Percentiles rank a stretch among this genome's conserved stretches.
Conservation (phyloP, 2,113 vertebrate species). For the Otolemur garnettii region DNA sequence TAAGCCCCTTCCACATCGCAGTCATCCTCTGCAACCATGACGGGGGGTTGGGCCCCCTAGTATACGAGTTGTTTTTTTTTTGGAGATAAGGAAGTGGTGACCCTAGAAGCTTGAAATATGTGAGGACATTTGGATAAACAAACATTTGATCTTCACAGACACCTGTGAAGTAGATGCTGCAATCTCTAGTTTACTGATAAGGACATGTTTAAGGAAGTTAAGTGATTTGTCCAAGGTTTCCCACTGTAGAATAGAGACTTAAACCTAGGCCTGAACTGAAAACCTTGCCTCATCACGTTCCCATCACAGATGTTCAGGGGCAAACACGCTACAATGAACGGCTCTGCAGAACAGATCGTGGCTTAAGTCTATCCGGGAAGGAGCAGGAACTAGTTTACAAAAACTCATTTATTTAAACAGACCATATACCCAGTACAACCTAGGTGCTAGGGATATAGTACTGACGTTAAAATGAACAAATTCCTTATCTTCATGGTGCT, state of each 20-base stretch:
- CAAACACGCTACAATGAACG: background rate
- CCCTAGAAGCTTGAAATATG: background rate
- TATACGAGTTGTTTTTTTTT: accelerated
- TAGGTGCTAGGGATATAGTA: background rate
- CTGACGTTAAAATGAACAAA: background rate
- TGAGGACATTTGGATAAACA: background rate
- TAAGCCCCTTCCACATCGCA: background rate
- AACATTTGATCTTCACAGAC: background rate
- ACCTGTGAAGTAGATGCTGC: background rate
- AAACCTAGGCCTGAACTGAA: too few relatives aligned
- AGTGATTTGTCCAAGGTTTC: too few relatives aligned
- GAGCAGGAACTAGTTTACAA: background rate
- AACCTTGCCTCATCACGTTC: background rate
- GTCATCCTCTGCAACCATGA: accelerated
- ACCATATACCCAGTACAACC: background rate
- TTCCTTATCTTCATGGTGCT: background rate
- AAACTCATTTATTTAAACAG: background rate
- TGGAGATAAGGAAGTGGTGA: background rate
- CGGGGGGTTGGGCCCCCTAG: accelerated
- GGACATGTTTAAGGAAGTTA: background rate
- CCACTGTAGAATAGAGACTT: background rate
- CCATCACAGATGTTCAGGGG: background rate
- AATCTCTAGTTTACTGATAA: background rate
- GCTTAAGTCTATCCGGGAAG: background rate
- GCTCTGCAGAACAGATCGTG: background rate